Base-by-base conservation (phyloP, 2,113 vertebrate genomes). In the Pyrgilauda ruficollis region DNA sequence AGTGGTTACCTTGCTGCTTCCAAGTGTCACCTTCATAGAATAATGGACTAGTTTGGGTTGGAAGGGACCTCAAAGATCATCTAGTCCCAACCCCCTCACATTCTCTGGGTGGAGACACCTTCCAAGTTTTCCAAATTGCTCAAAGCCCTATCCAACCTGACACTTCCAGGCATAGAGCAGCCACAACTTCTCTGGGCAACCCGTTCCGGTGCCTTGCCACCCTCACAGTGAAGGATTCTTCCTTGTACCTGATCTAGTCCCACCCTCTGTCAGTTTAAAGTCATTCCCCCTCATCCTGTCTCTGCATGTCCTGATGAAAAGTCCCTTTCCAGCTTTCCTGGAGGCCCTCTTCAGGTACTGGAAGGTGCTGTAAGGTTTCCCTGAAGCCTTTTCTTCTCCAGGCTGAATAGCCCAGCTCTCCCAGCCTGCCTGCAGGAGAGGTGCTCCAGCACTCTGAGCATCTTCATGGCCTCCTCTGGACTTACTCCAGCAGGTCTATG, bases 31-130 rank as follows among this genome's bases (percentile, higher is more conserved):
- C 1, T 59, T 84, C 6, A 9, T 17, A 10, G 31, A 49, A 63
- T 49, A 55, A 37, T 27, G 7, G 47, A 35, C 3, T 49, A 23
- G 30, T 55, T 76, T 31, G 47, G 24, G 7, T 69, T 69, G 35
- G 55, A 76, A 49, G 31, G 35, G 18, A 63, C 35, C 63, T 43
- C 41, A 24, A 8, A 37, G 30, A 16, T 56, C 26, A 28, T 41
- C 49, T 49, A 20, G 17, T 56, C 27, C 35, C 17, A 35, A 1
- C 6, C 2, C 5, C 11, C 14, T 15, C 16, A 6, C 2, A 3
- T 28, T 23, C 17, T 2, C 2, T 62, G 30, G 3, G 11, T 47
- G 37, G n/a, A 41, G 35, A 43, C 8, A 28, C 6, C 27, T 49
- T 63, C 31, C 9, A 20, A 62, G 10, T 46, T 62, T 39, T 37